Evolutionary conservation across 2,888 invertebrate genomes (phyloP).

Genomic region (Anthophora plumipes): DNA sequence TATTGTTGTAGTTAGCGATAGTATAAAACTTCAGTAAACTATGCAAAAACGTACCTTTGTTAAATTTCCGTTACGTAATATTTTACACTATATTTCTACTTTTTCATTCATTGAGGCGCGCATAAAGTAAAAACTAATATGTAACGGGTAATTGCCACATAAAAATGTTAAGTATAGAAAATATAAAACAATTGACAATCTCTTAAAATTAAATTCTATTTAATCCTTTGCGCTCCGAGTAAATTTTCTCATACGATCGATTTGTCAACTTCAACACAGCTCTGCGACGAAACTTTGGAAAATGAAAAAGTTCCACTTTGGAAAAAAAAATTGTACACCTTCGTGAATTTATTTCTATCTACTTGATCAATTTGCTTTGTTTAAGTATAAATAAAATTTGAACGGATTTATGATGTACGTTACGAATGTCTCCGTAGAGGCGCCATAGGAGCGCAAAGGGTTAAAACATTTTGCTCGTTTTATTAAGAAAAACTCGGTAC

Average conservation of each 20-base stretch:
- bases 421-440: too few relatives aligned
- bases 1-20: conserved; percentile 41
- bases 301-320: too few relatives aligned
- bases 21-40: conserved; percentile 23
- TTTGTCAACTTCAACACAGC: too few relatives aligned
- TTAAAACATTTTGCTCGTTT: not conserved
- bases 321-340: too few relatives aligned
- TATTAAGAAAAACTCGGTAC: not conserved
- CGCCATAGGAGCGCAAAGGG: too few relatives aligned
- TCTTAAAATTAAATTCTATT: conserved; percentile 16
- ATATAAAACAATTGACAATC: conserved; percentile 42
- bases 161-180: conserved; percentile 5
- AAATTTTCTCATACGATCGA: too few relatives aligned
- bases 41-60: conserved; percentile 14
- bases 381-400: too few relatives aligned
- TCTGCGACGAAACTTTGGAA: too few relatives aligned
- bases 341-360: too few relatives aligned
- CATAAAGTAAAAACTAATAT: conserved; percentile 14
- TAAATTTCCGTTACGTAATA: conserved; percentile 38
- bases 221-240: too few relatives aligned
- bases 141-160: not conserved
- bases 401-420: too few relatives aligned
- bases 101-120: conserved; percentile 23
- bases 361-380: too few relatives aligned
- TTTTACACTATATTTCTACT: conserved; percentile 32